Conservation (phyloP, 1,140 invertebrate species). For the Bombus vancouverensis region DNA sequence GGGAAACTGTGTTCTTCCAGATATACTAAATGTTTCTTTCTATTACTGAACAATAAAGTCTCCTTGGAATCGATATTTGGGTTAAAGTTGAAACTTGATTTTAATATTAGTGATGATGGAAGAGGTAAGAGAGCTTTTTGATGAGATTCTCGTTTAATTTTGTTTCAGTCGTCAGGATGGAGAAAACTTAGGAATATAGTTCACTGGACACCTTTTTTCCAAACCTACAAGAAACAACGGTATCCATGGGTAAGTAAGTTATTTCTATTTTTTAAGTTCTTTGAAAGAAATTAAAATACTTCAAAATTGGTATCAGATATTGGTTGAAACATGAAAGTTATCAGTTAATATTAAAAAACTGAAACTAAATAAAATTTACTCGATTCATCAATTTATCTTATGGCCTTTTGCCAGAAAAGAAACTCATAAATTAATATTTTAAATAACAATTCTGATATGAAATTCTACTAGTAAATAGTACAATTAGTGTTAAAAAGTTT, state of each 20-base stretch:
- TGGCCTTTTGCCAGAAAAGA: not conserved
- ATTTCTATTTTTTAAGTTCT: not conserved
- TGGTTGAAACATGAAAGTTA: not conserved
- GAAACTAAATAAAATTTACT: too few relatives aligned
- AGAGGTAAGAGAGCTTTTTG: not conserved
- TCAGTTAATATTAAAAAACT: not conserved
- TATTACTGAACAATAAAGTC: not conserved
- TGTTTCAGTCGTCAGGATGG: constrained; percentile 95
- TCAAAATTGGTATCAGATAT: not conserved
- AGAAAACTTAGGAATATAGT: constrained; percentile 95
- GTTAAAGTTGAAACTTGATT: not conserved
- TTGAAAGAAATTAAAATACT: not conserved
- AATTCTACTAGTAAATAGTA: not conserved
- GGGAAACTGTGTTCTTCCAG: not conserved
- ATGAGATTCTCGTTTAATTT: constrained; percentile 30
- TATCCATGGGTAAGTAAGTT: constrained; percentile 92
- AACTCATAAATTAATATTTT: too few relatives aligned
- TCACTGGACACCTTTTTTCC: constrained; percentile 97
- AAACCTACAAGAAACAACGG: constrained; percentile 96
- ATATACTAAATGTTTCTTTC: not conserved
- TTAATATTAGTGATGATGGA: not conserved
- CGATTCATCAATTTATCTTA: not conserved
- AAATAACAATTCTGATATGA: not conserved
- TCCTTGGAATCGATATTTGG: not conserved
- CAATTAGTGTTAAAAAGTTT: too few relatives aligned